Conservation (phyloP, 2,888 invertebrate genomes). For the Acleris holmiana region DNA sequence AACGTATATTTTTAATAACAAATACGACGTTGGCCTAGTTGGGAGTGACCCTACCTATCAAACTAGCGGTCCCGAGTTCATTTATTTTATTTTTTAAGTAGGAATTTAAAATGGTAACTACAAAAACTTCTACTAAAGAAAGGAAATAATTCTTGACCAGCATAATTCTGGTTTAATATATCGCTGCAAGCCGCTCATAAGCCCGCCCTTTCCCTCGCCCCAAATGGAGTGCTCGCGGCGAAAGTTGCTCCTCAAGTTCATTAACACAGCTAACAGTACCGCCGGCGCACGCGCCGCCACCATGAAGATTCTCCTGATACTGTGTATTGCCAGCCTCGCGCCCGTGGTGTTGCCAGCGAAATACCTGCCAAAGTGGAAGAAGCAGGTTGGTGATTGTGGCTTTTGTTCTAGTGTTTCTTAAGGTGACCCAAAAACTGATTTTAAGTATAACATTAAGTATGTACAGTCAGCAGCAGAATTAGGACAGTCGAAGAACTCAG, state of each 20-base stretch:
- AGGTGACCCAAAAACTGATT: neutral
- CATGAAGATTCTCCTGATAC: constrained; percentile 55
- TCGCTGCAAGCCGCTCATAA: neutral
- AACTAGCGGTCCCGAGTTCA: too few relatives aligned
- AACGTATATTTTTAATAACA: too few relatives aligned
- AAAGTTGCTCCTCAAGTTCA: constrained; percentile 80
- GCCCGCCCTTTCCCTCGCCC: constrained; percentile 56
- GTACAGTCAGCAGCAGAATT: too few relatives aligned
- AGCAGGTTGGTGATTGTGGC: constrained; percentile 80
- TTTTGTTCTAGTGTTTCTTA: too few relatives aligned
- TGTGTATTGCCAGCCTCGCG: constrained; percentile 55
- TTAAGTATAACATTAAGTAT: too few relatives aligned
- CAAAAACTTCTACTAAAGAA: too few relatives aligned
- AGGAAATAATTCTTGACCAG: too few relatives aligned
- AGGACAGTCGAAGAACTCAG: too few relatives aligned
- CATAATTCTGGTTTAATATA: neutral
- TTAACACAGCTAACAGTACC: constrained; percentile 76
- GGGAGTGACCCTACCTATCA: too few relatives aligned
- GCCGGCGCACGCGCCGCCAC: constrained; percentile 47
- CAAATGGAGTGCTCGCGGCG: constrained; percentile 63
- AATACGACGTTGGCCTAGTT: too few relatives aligned
- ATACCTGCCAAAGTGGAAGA: constrained; percentile 92
- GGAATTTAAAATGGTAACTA: too few relatives aligned
- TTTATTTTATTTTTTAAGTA: too few relatives aligned
- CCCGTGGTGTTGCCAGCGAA: constrained; percentile 72